phyloP scores from a whole-genome alignment of 2,113 vertebrate genomes.

The Brachyistius frenatus region DNA sequence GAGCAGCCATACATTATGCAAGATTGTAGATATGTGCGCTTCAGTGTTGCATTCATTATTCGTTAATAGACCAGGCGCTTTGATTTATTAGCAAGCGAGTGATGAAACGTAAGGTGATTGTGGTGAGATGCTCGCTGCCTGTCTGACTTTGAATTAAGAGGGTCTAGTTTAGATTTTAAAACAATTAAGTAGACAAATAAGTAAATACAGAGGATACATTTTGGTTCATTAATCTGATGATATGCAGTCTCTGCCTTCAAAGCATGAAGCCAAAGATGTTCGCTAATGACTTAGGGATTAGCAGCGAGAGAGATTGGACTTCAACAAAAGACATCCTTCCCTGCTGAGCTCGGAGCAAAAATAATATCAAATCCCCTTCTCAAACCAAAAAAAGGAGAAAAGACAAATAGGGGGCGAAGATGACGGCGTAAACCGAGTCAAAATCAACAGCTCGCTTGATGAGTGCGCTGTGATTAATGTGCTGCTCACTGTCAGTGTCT shows the following conservation, averaged over 20 bases:
- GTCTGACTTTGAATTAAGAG: constrained; percentile 19
- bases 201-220: constrained; percentile 21
- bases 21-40: constrained; percentile 23
- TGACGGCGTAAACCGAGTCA: constrained; percentile 4
- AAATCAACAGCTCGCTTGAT: constrained; percentile 20
- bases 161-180: constrained; percentile 24
- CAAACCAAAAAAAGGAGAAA: constrained; percentile 6
- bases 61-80: neutral
- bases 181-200: neutral
- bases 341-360: constrained; percentile 37
- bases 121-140: neutral
- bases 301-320: constrained; percentile 10
- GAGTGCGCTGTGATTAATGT: constrained; percentile 30
- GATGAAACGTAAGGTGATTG: constrained; percentile 3
- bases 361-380: constrained; percentile 26
- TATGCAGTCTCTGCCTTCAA: constrained; percentile 53
- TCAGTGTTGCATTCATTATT: constrained; percentile 39
- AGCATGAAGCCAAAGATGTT: constrained; percentile 65
- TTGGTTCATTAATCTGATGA: constrained; percentile 7
- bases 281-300: constrained; percentile 48
- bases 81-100: constrained; percentile 5
- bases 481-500: constrained; percentile 2
- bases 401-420: constrained; percentile 11
- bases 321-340: constrained; percentile 29
- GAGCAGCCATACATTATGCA: constrained; percentile 34